These are phyloP conservation scores for Epizoanthus illoricatus DNA, from an alignment of 92 coral and sea anemone species.

Conservation along the genomic window DNA sequence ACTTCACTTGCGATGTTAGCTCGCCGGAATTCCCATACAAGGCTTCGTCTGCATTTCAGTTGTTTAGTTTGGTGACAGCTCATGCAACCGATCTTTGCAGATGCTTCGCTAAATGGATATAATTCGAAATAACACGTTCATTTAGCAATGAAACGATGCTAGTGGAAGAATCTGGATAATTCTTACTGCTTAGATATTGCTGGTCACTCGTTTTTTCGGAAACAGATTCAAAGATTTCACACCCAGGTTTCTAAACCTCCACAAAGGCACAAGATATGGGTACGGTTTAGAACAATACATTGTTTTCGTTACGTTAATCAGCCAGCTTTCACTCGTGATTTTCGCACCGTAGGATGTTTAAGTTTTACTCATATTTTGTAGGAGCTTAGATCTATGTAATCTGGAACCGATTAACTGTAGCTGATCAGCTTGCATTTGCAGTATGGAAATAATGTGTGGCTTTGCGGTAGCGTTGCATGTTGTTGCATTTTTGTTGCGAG, in stretches of 20 bases:
- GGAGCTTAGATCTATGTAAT: background rate
- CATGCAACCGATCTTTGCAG: slow-evolving; percentile 18
- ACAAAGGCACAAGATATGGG: background rate
- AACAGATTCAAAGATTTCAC: slow-evolving; percentile 16
- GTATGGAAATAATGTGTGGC: background rate
- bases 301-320: slow-evolving; percentile 17
- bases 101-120: background rate
- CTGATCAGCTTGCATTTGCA: background rate
- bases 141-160: background rate
- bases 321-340: background rate
- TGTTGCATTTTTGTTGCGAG: too few relatives aligned
- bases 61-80: slow-evolving; percentile 14
- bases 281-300: slow-evolving; percentile 31
- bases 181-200: background rate
- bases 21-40: background rate
- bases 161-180: background rate
- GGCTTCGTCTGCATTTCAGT: background rate
- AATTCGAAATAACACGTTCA: background rate
- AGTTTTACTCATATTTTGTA: background rate
- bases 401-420: background rate
- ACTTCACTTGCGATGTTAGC: background rate
- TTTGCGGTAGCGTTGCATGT: background rate
- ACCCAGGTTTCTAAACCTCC: slow-evolving; percentile 10
- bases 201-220: background rate
- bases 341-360: background rate